Evolutionary conservation across 2,113 vertebrate species (phyloP).

Genomic region (Peucedramus taeniatus): DNA sequence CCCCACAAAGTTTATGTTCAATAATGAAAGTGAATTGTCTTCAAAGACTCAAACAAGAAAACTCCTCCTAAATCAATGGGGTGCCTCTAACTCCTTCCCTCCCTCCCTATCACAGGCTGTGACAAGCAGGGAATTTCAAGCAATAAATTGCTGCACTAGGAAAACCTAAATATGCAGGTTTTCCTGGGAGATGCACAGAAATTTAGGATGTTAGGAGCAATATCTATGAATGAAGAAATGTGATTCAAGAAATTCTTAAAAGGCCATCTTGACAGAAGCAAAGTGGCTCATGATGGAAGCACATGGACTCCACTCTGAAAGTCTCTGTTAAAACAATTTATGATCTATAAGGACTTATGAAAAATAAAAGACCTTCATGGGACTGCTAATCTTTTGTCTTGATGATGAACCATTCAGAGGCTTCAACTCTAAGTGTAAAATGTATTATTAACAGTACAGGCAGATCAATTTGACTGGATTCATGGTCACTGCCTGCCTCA

Average conservation of each 20-base stretch:
- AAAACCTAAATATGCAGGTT: too few relatives aligned
- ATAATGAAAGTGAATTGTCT: background rate
- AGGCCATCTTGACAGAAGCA: background rate
- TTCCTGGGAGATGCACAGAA: background rate
- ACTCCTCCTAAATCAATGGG: background rate
- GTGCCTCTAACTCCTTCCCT: background rate
- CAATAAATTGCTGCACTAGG: background rate
- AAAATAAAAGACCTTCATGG: background rate
- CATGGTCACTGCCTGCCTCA: background rate
- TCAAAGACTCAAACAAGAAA: background rate
- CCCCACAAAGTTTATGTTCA: background rate
- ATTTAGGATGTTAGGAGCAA: background rate
- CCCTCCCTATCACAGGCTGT: background rate
- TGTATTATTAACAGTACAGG: background rate
- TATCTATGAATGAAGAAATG: background rate
- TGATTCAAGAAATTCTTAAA: background rate
- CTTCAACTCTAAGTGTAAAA: background rate
- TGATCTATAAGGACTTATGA: background rate
- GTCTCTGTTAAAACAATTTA: background rate
- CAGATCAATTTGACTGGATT: background rate
- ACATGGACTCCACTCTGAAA: rapidly evolving
- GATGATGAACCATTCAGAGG: background rate
- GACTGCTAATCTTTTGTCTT: background rate
- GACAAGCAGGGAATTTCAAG: background rate
- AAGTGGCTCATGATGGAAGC: background rate